Conservation (phyloP, 2,888 invertebrate genomes). For the Zygothrica quintamaculata region DNA sequence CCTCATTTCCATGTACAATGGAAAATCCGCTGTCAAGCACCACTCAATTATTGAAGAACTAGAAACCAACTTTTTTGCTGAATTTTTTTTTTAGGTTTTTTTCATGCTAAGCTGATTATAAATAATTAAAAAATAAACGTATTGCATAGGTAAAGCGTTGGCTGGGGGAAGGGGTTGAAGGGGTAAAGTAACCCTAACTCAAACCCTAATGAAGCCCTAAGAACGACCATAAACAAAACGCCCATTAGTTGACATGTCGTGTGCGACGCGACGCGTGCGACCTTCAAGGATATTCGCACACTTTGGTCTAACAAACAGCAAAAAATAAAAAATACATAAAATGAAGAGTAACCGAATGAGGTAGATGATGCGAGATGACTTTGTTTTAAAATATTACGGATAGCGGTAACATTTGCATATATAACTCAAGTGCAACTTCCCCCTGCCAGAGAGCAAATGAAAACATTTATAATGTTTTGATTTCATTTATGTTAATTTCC, state of each 20-base stretch:
- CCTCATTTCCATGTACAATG: constrained; percentile 29
- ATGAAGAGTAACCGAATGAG: not conserved
- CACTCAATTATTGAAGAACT: constrained; percentile 53
- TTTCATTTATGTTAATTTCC: constrained; percentile 81
- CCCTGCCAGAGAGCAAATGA: constrained; percentile 54
- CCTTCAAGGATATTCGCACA: constrained; percentile 75
- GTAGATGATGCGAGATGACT: constrained; percentile 59
- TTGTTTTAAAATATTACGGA: constrained; percentile 48
- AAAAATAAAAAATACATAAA: not conserved
- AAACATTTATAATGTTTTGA: constrained; percentile 81
- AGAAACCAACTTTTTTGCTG: constrained; percentile 10
- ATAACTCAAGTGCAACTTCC: constrained; percentile 47
- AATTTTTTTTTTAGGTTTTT: constrained; percentile 39
- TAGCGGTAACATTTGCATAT: constrained; percentile 62
- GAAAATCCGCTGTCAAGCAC: constrained; percentile 44
- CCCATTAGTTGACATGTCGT: constrained; percentile 68
- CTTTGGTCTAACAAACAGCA: not conserved
- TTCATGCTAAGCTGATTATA: constrained; percentile 68
- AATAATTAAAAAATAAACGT: constrained; percentile 64
- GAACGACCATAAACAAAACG: constrained; percentile 75
- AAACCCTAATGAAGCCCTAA: constrained; percentile 71
- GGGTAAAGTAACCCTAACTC: constrained; percentile 31
- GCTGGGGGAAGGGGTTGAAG: constrained; percentile 11
- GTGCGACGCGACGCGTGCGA: constrained; percentile 64
- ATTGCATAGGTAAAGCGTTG: not conserved